Base-by-base conservation (phyloP, 2,113 vertebrate species). In the Lanius ludovicianus region DNA sequence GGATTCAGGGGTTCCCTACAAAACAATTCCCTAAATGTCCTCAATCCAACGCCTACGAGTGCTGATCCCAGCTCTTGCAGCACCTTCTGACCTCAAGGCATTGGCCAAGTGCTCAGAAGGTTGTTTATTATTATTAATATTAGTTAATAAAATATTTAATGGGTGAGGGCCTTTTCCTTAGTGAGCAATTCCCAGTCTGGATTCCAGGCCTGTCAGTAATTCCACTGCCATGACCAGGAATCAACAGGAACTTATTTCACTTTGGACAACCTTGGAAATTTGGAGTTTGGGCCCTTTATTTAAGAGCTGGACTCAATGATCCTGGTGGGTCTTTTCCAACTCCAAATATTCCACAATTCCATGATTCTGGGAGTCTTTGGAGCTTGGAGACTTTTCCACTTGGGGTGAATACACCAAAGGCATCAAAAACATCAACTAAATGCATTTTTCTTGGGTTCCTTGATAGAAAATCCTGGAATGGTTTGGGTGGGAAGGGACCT, bases 81-180 rank as follows among this genome's bases (percentile, higher is more conserved):
- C 65, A 15, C 1, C 0, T 67, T 23, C 20, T 1, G 6, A 13
- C 25, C 47, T 53, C 2, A 0, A 46, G 69, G 49, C n/a, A 41
- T 30, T 37, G 56, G 41, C 60, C 15, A 84, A 56, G 50, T 1
- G 31, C 80, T 85, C 67, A 9, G 46, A 16, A 60, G 5, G 28
- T 25, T 41, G 46, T 28, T 88, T 24, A 4, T 31, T 31, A 64
- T 23, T 23, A 47, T 7, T 18, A 53, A 12, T n/a, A 30, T 33
- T 22, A 37, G 63, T 73, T 6, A 63, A n/a, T 19, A 3, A 12
- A 67, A 28, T 22, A 6, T 33, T 59, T 55, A 63, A 75, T 46
- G 25, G 42, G 42, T 7, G 20, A 89, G 6, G 19, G 31, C 3
- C 4, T 30, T 80, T 57, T 49, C 46, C 47, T 67, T 30, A 28